A percentile compares a stretch with the other conserved stretches of the same genome.
Conservation (phyloP, 1,140 invertebrate genomes). For the Pseudomyrmex gracilis region DNA sequence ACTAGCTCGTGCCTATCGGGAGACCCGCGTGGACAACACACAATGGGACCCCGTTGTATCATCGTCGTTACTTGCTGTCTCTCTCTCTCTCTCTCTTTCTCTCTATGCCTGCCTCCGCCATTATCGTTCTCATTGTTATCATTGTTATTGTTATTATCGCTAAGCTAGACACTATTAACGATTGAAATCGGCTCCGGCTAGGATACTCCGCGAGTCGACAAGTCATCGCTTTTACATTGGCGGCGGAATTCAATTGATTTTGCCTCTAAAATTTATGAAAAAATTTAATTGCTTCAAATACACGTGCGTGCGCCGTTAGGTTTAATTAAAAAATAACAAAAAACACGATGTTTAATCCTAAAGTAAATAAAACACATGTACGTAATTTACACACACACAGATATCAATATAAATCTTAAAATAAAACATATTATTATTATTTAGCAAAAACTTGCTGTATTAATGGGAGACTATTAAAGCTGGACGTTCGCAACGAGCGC, state of each 20-base stretch:
- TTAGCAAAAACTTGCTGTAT: background rate
- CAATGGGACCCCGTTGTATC: constrained; percentile 72
- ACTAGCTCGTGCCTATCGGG: constrained; percentile 73
- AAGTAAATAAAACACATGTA: too few species aligned
- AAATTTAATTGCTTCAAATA: background rate
- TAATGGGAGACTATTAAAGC: too few species aligned
- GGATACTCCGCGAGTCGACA: constrained; percentile 23
- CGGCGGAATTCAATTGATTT: constrained; percentile 44
- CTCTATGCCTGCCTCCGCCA: constrained; percentile 57
- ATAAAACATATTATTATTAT: background rate
- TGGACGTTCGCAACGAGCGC: background rate
- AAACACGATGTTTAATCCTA: too few species aligned
- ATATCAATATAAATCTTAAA: constrained; percentile 5
- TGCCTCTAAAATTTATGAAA: too few species aligned
- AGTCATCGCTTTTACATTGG: constrained; percentile 67
- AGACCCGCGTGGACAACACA: constrained; percentile 34
- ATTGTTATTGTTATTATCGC: constrained; percentile 68
- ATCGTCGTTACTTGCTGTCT: constrained; percentile 52
- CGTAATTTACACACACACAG: too few species aligned
- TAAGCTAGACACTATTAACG: constrained; percentile 67
- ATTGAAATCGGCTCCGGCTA: constrained; percentile 61
- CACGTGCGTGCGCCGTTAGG: too few species aligned
- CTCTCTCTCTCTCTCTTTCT: too few species aligned
- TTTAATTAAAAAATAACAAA: too few species aligned
- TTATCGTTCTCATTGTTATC: constrained; percentile 66